These are phyloP conservation scores for Gadus chalcogrammus DNA, from an alignment of 2,113 vertebrate genomes.

Conservation along the genomic window DNA sequence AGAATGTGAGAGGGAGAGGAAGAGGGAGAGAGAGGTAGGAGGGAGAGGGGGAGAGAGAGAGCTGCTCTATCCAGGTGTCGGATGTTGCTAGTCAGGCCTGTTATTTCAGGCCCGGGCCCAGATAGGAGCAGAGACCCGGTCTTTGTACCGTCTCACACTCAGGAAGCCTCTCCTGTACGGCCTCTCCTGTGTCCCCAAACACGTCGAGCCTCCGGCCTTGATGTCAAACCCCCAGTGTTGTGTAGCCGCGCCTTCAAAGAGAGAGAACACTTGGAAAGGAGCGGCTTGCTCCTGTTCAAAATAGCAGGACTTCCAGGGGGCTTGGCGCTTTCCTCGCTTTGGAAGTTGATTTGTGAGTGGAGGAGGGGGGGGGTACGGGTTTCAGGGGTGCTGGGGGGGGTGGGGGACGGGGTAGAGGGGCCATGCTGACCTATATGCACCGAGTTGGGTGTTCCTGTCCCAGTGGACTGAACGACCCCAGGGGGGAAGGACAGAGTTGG, in stretches of 20 bases:
- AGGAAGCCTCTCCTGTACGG: constrained; percentile 72
- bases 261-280: constrained; percentile 64
- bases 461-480: constrained; percentile 22
- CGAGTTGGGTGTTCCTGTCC: constrained; percentile 38
- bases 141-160: constrained; percentile 72
- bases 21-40: too few species aligned
- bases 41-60: constrained; percentile 14
- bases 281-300: constrained; percentile 38
- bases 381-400: constrained; percentile 34
- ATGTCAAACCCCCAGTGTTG: constrained; percentile 39
- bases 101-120: constrained; percentile 74
- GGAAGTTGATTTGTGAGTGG: too few species aligned
- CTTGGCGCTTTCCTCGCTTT: constrained; percentile 1
- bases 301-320: constrained; percentile 62
- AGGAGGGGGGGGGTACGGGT: too few species aligned
- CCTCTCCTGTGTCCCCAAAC: constrained; percentile 60
- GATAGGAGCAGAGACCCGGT: constrained; percentile 77
- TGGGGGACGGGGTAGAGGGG: constrained; percentile 26
- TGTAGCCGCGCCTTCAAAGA: constrained; percentile 63
- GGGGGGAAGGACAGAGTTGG: constrained; percentile 32
- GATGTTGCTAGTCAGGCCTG: constrained; percentile 64
- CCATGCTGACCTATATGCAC: constrained; percentile 44
- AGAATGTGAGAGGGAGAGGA: too few species aligned
- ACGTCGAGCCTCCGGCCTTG: constrained; percentile 65
- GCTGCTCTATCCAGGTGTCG: constrained; percentile 62